Evolutionary conservation across 2,113 vertebrate genomes (phyloP).

Genomic region (Saguinus midas): DNA sequence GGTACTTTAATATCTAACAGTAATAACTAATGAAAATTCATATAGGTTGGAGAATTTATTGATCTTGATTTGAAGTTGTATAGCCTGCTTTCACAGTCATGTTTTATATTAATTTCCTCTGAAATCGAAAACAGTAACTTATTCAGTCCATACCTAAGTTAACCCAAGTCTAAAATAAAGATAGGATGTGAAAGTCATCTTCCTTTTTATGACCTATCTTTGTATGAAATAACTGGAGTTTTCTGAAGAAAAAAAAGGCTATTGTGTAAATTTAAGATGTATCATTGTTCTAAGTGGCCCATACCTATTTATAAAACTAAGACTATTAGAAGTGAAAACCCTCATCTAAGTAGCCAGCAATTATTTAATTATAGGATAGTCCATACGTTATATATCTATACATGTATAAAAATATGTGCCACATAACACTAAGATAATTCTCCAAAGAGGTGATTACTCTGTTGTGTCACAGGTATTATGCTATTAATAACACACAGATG

Average conservation of each 20-base stretch:
- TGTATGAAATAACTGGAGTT: neutral
- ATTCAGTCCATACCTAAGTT: neutral
- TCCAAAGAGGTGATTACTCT: conserved; percentile 66
- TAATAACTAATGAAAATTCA: neutral
- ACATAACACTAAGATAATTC: conserved; percentile 64
- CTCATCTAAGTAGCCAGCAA: conserved; percentile 23
- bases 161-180: neutral
- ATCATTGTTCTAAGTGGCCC: conserved; percentile 7
- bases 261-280: conserved; percentile 7
- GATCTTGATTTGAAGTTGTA: neutral
- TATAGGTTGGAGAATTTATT: neutral
- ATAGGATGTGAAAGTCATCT: neutral
- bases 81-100: neutral
- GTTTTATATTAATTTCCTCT: neutral
- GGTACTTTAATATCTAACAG: neutral
- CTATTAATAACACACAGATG: conserved; percentile 71
- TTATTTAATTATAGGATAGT: conserved; percentile 48
- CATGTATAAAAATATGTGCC: conserved; percentile 40
- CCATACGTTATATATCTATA: neutral
- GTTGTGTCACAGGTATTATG: conserved; percentile 64
- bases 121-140: neutral
- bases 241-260: neutral
- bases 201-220: neutral
- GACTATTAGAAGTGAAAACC: conserved; percentile 9
- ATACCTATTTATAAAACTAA: conserved; percentile 41